Conservation (phyloP, 1,140 invertebrate genomes). For the Aphelenchoides besseyi region DNA sequence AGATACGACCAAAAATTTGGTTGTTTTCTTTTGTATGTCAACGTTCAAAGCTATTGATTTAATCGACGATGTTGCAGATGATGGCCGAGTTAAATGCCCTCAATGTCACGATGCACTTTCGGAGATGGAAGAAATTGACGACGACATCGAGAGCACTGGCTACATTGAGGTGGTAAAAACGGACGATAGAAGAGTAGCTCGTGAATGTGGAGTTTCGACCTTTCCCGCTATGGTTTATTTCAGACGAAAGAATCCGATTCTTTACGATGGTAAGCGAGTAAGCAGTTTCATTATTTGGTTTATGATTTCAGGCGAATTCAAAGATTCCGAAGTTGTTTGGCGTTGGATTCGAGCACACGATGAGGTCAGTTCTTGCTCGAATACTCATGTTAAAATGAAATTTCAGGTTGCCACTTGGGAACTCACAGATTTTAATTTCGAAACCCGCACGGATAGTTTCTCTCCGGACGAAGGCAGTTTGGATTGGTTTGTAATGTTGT, state of each 20-base stretch:
- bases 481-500: slow-evolving; percentile 63
- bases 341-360: slow-evolving; percentile 62
- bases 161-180: slow-evolving; percentile 61
- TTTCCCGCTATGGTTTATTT: slow-evolving; percentile 62
- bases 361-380: slow-evolving; percentile 43
- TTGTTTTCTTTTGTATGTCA: slow-evolving; percentile 61
- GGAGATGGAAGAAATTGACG: slow-evolving; percentile 62
- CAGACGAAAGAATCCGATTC: slow-evolving; percentile 58
- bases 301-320: slow-evolving; percentile 52
- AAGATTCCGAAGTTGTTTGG: slow-evolving; percentile 58
- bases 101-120: slow-evolving; percentile 53
- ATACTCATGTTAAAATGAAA: background rate
- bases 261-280: slow-evolving; percentile 52
- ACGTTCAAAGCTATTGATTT: slow-evolving; percentile 6
- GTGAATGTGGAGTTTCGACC: slow-evolving; percentile 57
- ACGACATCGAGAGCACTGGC: slow-evolving; percentile 61
- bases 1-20: slow-evolving; percentile 59
- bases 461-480: slow-evolving; percentile 61
- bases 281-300: background rate
- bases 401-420: slow-evolving; percentile 46
- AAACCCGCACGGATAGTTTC: slow-evolving; percentile 53
- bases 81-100: slow-evolving; percentile 60
- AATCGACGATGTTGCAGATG: slow-evolving; percentile 52
- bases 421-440: slow-evolving; percentile 59
- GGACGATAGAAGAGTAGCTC: slow-evolving; percentile 59